These are phyloP conservation scores for Hyperoplus immaculatus DNA, from an alignment of 2,797 vertebrate genomes.

Conservation along the genomic window DNA sequence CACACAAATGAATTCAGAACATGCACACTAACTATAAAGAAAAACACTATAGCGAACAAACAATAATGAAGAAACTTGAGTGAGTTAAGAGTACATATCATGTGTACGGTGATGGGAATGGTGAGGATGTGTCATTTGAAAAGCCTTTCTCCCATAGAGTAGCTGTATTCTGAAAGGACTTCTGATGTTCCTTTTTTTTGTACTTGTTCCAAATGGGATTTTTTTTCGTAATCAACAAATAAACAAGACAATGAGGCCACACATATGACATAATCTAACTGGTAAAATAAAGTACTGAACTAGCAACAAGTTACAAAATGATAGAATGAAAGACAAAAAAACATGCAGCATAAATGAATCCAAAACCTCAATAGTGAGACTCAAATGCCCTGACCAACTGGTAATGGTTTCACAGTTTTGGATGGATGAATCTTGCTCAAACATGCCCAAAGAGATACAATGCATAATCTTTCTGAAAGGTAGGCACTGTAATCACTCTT, in stretches of 20 bases:
- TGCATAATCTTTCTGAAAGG: not conserved
- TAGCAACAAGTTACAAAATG: not conserved
- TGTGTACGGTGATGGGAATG: not conserved
- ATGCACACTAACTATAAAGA: not conserved
- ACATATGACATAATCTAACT: not conserved
- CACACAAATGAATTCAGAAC: not conserved
- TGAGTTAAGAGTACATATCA: not conserved
- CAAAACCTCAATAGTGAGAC: not conserved
- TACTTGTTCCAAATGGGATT: not conserved
- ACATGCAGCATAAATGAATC: not conserved
- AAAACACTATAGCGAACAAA: not conserved
- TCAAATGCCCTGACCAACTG: too few relatives aligned
- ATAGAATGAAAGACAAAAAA: not conserved
- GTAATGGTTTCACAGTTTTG: not conserved
- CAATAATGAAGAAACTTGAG: not conserved
- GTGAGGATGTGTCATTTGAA: not conserved
- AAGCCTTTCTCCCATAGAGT: not conserved
- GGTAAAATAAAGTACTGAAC: not conserved
- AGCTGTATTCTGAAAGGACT: not conserved
- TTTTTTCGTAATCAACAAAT: not conserved
- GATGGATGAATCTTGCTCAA: not conserved
- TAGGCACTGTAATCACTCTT: constrained; percentile 1
- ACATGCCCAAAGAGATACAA: not conserved
- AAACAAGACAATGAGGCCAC: not conserved
- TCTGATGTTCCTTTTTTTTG: not conserved